These are phyloP conservation scores for Drosophila auraria DNA, from an alignment of 1,140 invertebrate genomes.

Conservation along the genomic window DNA sequence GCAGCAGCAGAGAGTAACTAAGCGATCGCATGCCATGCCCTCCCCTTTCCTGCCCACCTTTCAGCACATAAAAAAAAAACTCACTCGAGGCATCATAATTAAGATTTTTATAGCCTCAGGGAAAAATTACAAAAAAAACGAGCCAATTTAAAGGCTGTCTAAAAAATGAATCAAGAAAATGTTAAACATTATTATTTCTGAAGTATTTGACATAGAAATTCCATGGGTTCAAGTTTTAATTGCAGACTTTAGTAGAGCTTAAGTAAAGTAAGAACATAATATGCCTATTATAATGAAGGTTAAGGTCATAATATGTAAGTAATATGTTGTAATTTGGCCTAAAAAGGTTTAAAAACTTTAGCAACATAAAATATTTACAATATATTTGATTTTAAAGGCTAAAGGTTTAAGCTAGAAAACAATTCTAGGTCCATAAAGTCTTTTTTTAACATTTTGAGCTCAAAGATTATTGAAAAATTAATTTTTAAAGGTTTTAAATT, in stretches of 20 bases:
- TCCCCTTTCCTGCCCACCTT: background rate
- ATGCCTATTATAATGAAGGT: slow-evolving; percentile 3
- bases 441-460: no score
- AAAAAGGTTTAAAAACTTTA: background rate
- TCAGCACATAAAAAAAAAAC: background rate
- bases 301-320: background rate
- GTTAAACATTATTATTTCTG: background rate
- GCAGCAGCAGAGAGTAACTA: slow-evolving; percentile 18
- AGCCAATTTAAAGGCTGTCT: slow-evolving; percentile 2
- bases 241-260: background rate
- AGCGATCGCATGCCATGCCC: slow-evolving; percentile 29
- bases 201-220: slow-evolving; percentile 1
- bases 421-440: no score
- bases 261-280: background rate
- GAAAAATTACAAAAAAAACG: background rate
- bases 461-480: no score
- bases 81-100: slow-evolving; percentile 26
- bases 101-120: slow-evolving; percentile 19
- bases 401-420: background rate
- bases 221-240: background rate
- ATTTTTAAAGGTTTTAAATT: no score
- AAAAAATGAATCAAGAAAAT: slow-evolving; percentile 3
- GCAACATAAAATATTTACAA: background rate
- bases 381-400: background rate
- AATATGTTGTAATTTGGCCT: no score